Conservation (phyloP, 2,797 vertebrate genomes). For the Oreochromis grahami region DNA sequence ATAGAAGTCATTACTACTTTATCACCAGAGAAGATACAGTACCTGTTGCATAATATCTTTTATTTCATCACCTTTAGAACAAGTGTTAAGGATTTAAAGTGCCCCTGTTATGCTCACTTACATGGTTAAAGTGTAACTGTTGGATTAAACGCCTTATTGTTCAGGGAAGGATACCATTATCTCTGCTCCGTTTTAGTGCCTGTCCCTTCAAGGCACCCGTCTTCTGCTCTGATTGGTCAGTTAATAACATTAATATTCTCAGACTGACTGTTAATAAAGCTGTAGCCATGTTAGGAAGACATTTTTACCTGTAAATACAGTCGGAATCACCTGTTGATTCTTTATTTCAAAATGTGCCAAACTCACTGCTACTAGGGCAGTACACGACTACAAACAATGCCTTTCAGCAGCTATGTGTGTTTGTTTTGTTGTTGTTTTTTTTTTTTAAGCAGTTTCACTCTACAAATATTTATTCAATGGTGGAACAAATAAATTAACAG, state of each 20-base stretch:
- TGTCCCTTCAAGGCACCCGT: background rate
- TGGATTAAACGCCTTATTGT: background rate
- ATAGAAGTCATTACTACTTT: background rate
- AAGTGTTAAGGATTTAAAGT: constrained; percentile 17
- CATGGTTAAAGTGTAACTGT: background rate
- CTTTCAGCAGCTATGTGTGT: background rate
- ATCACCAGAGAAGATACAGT: background rate
- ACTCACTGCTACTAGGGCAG: background rate
- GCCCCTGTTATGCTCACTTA: background rate
- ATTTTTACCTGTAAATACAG: background rate
- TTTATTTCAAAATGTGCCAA: background rate
- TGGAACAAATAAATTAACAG: background rate
- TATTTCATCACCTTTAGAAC: background rate
- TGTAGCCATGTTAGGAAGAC: background rate
- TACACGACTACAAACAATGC: background rate
- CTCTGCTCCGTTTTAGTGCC: background rate
- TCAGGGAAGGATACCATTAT: background rate
- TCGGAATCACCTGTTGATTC: background rate
- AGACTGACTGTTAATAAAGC: background rate
- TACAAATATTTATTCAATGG: background rate
- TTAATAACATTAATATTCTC: background rate
- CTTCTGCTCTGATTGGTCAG: background rate
- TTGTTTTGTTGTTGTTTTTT: no score
- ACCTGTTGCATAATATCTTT: background rate
- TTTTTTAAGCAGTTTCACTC: background rate